Evolutionary conservation across 2,888 invertebrate species (phyloP).

Genomic region (Phaedon cochleariae): DNA sequence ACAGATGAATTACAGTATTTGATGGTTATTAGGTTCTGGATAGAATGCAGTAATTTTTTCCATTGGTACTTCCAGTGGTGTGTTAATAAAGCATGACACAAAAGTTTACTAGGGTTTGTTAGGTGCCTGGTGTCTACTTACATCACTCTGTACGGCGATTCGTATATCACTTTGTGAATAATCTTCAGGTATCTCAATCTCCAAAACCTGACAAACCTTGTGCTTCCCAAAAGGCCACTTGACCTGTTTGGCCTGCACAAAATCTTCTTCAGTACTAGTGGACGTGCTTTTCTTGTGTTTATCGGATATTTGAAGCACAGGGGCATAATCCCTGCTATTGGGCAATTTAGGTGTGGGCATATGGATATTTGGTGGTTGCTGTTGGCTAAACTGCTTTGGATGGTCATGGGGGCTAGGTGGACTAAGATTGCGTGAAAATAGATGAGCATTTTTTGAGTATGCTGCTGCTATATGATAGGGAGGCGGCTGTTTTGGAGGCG

Average conservation of each 20-base stretch:
- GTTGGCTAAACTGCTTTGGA: constrained; percentile 55
- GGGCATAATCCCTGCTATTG: constrained; percentile 38
- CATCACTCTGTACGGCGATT: constrained; percentile 48
- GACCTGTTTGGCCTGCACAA: constrained; percentile 37
- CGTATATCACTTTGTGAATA: constrained; percentile 46
- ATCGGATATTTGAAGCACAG: constrained; percentile 28
- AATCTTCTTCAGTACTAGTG: constrained; percentile 39
- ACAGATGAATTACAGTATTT: too few relatives aligned
- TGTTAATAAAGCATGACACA: not conserved
- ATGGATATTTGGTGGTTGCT: constrained; percentile 53
- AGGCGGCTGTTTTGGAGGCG: constrained; percentile 70
- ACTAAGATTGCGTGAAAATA: constrained; percentile 60
- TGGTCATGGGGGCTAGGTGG: constrained; percentile 54
- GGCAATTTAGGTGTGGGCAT: constrained; percentile 54
- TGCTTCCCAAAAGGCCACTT: constrained; percentile 68
- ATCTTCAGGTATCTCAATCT: constrained; percentile 49
- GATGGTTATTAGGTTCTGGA: too few relatives aligned
- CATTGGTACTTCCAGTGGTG: too few relatives aligned
- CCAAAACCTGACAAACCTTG: constrained; percentile 64
- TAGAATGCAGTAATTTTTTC: too few relatives aligned
- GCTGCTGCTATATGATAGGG: constrained; percentile 87
- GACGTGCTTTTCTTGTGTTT: constrained; percentile 36
- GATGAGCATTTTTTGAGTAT: constrained; percentile 81
- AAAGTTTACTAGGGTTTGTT: too few relatives aligned
- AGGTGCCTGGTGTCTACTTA: constrained; percentile 41